These are phyloP conservation scores for Yoshiicerus persimilis DNA, from an alignment of 1,140 invertebrate genomes.

Conservation along the genomic window DNA sequence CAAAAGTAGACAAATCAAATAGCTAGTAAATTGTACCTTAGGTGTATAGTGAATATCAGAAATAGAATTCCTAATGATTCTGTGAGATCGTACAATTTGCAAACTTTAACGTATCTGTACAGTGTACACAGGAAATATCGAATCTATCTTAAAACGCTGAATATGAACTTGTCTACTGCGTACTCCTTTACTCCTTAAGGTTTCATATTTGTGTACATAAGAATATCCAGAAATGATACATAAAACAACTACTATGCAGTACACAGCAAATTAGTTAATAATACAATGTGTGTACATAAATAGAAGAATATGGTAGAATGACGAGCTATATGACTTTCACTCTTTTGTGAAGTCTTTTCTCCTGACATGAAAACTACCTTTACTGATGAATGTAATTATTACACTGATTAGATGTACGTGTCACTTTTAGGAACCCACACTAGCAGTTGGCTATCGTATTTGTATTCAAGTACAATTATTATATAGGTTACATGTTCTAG, in stretches of 20 bases:
- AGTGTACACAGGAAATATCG: not conserved
- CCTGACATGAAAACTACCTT: not conserved
- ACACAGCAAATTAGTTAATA: not conserved
- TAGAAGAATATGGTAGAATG: not conserved
- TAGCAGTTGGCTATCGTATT: not conserved
- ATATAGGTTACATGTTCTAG: not conserved
- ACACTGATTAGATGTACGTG: not conserved
- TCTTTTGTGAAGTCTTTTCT: not conserved
- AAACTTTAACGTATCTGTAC: not conserved
- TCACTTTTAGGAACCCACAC: not conserved
- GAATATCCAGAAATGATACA: not conserved
- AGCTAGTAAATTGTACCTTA: not conserved
- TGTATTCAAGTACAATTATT: not conserved
- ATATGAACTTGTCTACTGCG: no score
- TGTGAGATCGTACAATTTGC: not conserved
- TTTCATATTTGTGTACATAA: not conserved
- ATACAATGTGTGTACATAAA: not conserved
- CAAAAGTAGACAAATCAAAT: not conserved
- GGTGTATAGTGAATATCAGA: not conserved
- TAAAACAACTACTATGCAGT: not conserved
- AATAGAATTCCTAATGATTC: not conserved
- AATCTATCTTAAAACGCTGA: no score
- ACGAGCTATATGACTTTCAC: constrained; percentile 7
- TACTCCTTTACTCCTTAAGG: not conserved
- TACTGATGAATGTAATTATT: not conserved